These are phyloP conservation scores for Bubo bubo DNA, from an alignment of 2,113 vertebrate genomes.

Conservation along the genomic window DNA sequence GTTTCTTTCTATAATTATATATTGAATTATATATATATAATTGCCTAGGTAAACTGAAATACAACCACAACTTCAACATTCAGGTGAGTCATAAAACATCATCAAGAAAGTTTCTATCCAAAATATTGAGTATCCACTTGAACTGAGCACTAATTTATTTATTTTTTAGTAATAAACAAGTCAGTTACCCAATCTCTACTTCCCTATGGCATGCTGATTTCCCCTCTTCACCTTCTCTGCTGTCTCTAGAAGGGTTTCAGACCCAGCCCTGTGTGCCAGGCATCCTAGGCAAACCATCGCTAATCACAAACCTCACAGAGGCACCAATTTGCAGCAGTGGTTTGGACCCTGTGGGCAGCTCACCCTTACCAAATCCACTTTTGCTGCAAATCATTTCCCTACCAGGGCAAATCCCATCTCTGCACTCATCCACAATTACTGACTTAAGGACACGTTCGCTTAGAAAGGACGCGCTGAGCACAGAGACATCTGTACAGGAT, in stretches of 20 bases:
- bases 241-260: not conserved
- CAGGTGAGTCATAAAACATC: not conserved
- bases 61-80: not conserved
- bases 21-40: not conserved
- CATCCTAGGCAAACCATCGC: not conserved
- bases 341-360: not conserved
- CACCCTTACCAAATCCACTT: not conserved
- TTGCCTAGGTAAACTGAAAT: not conserved
- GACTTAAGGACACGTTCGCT: rapidly evolving
- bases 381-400: not conserved
- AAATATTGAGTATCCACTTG: not conserved
- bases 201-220: not conserved
- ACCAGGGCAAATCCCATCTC: not conserved
- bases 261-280: not conserved
- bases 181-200: not conserved
- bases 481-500: not conserved
- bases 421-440: rapidly evolving
- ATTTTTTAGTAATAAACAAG: not conserved
- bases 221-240: not conserved
- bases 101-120: not conserved
- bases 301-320: not conserved
- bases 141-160: not conserved
- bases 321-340: rapidly evolving
- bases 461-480: not conserved
- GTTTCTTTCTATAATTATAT: not conserved